Evolutionary conservation across 2,888 invertebrate species (phyloP).

Genomic region (Pseudoips prasinana): DNA sequence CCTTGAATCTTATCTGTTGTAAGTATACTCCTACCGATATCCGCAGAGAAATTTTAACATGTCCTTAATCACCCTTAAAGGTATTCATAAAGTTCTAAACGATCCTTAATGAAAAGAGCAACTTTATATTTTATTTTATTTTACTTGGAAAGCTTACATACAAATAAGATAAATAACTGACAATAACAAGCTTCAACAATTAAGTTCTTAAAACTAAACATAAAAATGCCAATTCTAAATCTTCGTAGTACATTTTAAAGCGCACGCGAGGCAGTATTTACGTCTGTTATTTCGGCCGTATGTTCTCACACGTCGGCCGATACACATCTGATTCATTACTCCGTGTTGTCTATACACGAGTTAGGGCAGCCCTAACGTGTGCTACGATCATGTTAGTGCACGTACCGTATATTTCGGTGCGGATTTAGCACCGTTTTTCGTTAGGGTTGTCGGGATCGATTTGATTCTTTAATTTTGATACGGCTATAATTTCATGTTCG

Average conservation of each 20-base stretch:
- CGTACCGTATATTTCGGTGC: slow-evolving; percentile 13
- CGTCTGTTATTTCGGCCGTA: slow-evolving; percentile 78
- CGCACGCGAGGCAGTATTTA: slow-evolving; percentile 79
- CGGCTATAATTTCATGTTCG: no score
- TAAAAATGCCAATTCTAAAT: slow-evolving; percentile 39
- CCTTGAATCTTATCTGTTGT: no score
- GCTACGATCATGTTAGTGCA: background rate
- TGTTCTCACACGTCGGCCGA: slow-evolving; percentile 79
- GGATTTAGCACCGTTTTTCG: slow-evolving; percentile 25
- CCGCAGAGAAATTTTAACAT: no score
- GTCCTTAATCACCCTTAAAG: no score
- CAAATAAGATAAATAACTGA: no score
- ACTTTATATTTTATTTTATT: no score
- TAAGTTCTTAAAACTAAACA: no score
- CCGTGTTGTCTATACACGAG: slow-evolving; percentile 50
- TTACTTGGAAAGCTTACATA: no score
- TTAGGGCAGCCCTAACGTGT: slow-evolving; percentile 6
- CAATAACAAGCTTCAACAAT: no score
- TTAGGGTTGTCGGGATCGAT: background rate
- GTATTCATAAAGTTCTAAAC: no score
- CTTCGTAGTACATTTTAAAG: slow-evolving; percentile 25
- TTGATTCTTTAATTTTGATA: background rate
- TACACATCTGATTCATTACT: slow-evolving; percentile 81
- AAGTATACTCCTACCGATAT: no score
- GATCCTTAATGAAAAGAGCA: no score